Evolutionary conservation across 2,888 invertebrate genomes (phyloP).

Genomic region (Tortricodes alternella): DNA sequence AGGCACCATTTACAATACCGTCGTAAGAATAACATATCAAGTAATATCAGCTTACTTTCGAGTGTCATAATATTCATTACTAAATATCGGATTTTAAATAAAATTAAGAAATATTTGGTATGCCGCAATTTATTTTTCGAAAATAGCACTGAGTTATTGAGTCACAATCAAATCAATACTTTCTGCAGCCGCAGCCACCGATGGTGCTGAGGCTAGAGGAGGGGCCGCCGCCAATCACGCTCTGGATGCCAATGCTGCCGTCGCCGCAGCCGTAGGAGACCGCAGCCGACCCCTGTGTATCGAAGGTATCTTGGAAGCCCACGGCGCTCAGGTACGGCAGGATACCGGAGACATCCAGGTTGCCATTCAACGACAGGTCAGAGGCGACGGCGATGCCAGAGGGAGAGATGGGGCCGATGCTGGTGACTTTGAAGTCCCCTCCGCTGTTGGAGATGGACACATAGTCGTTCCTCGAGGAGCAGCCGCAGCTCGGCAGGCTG

Average conservation of each 20-base stretch:
- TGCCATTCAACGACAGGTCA: conserved; percentile 51
- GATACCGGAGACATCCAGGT: conserved; percentile 42
- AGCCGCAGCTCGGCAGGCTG: conserved; percentile 16
- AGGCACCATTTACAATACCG: no score
- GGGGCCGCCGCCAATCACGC: conserved; percentile 1
- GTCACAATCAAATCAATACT: neutral
- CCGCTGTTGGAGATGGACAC: conserved; percentile 5
- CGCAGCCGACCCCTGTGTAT: neutral
- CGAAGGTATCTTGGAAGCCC: conserved; percentile 39
- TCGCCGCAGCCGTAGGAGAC: conserved; percentile 22
- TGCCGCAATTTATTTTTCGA: neutral
- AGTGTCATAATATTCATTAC: no score
- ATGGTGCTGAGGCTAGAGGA: conserved; percentile 9
- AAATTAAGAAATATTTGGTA: no score
- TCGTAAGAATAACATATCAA: no score
- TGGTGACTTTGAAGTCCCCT: conserved; percentile 33
- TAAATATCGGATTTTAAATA: no score
- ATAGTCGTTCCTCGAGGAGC: neutral
- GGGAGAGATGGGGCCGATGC: conserved; percentile 43
- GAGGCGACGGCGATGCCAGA: conserved; percentile 49
- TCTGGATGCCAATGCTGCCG: conserved; percentile 3
- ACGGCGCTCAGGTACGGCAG: conserved; percentile 52
- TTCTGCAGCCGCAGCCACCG: neutral
- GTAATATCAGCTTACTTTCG: no score
- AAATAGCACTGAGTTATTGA: neutral